phyloP scores from a whole-genome alignment of 2,113 vertebrate species.

The Meriones unguiculatus region DNA sequence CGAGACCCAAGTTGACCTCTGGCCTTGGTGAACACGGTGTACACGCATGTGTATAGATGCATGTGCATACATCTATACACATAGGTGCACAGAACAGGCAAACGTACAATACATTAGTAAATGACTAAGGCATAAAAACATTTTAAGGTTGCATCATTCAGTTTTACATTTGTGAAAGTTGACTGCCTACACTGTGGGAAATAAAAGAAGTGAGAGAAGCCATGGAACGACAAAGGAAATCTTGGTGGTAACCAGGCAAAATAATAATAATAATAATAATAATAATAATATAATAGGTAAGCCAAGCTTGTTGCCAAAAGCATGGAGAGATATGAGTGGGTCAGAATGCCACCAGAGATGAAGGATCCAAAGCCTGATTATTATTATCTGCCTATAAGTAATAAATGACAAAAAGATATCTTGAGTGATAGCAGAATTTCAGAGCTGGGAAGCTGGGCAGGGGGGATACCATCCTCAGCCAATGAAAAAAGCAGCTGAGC shows the following conservation, averaged over 20 bases:
- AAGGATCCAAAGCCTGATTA: not conserved
- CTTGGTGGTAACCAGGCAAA: not conserved
- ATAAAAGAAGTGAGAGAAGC: not conserved
- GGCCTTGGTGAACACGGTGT: not conserved
- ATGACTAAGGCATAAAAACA: not conserved
- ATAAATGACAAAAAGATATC: not conserved
- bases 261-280: not conserved
- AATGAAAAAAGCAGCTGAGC: not conserved
- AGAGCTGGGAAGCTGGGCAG: not conserved
- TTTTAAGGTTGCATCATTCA: not conserved
- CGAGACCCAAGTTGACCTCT: not conserved
- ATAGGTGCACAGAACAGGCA: not conserved
- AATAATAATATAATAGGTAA: not conserved
- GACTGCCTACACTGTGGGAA: not conserved
- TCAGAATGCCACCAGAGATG: not conserved
- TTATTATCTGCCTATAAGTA: not conserved
- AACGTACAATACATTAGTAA: not conserved
- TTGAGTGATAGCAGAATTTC: conserved; percentile 2
- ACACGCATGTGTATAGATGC: not conserved
- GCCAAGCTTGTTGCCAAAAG: not conserved
- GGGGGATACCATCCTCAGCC: not conserved
- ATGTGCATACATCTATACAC: not conserved
- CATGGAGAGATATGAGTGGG: not conserved
- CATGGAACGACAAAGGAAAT: not conserved
- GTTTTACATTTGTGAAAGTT: not conserved